Evolutionary conservation across 92 coral and sea anemone genomes (phyloP), one percentile per base, ranked within the genome.

Genomic region (Palythoa caribaeorum): DNA sequence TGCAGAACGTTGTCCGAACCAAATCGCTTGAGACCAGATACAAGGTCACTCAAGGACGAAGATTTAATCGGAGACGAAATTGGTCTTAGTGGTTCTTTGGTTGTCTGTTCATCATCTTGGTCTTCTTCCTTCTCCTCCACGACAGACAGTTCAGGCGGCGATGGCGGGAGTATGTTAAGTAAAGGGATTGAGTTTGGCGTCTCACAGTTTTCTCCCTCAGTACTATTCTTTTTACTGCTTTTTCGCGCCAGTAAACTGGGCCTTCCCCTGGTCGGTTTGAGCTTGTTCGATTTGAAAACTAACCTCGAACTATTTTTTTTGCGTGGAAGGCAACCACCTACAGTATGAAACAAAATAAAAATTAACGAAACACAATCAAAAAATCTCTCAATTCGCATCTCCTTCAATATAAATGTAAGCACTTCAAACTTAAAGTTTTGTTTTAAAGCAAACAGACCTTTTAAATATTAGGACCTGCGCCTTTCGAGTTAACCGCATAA

Each of bases 131-230:
- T 85, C 65, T 76, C 90, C 51, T 83, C 89, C 15, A 87, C 92
- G 11, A 72, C 88, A 12, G 93, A 78, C 14, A 77, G 73, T 39
- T 86, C 92, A 9, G 96, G 96, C 6, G 96, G 98, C 50, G 96
- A 87, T 2, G 96, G 96, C 16, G 96, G 98, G 38, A 79, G 89
- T 7, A 94, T 88, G 38, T 78, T 93, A 91, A 94, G 88, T 44
- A 93, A 16, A 3, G 98, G 98, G 36, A 94, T 88, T 38, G 87
- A 91, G 80, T 91, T 90, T 65, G 94, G 94, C 17, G 92, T 80
- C 81, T 88, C 92, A 20, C 71, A 81, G 38, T 80, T 70, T 44
- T 40, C 85, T 47, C 63, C 63, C 7, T 81, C 86, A 3, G 75
- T 17, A 69, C 10, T 62, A 36, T 78, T 78, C 35, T 39, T 62